phyloP scores from a whole-genome alignment of 2,797 vertebrate genomes.

The Arnoldichthys spilopterus region DNA sequence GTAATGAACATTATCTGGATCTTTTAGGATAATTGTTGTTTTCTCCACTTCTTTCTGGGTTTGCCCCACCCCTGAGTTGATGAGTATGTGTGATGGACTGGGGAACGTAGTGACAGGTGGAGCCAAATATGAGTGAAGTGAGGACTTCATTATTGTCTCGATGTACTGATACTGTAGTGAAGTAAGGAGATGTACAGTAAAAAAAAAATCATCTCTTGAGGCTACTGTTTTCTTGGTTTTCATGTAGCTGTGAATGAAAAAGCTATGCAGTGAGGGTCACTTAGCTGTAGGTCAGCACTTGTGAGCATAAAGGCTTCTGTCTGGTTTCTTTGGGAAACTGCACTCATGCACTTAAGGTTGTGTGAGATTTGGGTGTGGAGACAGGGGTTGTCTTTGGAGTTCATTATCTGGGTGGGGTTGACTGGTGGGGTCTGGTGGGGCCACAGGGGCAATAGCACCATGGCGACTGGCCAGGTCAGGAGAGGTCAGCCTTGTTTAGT shows the following conservation, averaged over 20 bases:
- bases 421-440: constrained; percentile 40
- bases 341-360: constrained; percentile 80
- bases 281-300: constrained; percentile 41
- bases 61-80: too few relatives aligned
- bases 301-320: constrained; percentile 80
- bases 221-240: neutral
- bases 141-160: too few relatives aligned
- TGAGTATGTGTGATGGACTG: too few relatives aligned
- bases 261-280: constrained; percentile 49
- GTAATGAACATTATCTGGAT: too few relatives aligned
- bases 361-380: constrained; percentile 77
- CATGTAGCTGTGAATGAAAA: constrained; percentile 67
- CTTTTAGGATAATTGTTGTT: too few relatives aligned
- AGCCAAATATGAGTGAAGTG: too few relatives aligned
- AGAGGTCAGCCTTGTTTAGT: constrained; percentile 79
- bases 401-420: constrained; percentile 71
- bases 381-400: constrained; percentile 79
- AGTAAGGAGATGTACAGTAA: neutral
- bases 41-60: too few relatives aligned
- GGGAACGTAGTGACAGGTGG: too few relatives aligned
- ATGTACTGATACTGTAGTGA: neutral
- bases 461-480: constrained; percentile 67
- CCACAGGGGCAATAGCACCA: constrained; percentile 34
- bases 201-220: too few relatives aligned
- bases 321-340: constrained; percentile 90